These are phyloP conservation scores for Platichthys stellatus DNA, from an alignment of 2,113 vertebrate species.

Conservation along the genomic window DNA sequence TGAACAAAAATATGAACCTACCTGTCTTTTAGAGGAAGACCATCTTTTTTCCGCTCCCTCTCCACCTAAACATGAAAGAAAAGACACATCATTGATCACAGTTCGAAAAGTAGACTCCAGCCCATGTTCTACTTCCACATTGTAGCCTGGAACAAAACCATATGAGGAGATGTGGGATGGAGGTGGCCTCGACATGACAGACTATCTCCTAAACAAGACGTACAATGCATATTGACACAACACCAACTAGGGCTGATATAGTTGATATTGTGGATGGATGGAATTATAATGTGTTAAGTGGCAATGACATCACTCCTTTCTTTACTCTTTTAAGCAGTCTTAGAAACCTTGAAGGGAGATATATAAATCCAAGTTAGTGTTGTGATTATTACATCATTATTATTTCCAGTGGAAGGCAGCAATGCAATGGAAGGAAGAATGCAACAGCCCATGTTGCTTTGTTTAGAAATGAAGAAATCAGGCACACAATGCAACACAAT, in stretches of 20 bases:
- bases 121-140: neutral
- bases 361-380: too few species aligned
- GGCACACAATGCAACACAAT: neutral
- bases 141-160: neutral
- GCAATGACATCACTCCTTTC: too few species aligned
- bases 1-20: conserved; percentile 66
- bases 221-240: too few species aligned
- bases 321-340: too few species aligned
- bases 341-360: too few species aligned
- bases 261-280: too few species aligned
- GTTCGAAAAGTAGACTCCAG: neutral
- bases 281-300: too few species aligned
- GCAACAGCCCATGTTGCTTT: neutral
- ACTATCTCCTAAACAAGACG: too few species aligned
- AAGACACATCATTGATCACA: neutral
- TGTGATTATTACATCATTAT: too few species aligned
- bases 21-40: conserved; percentile 89
- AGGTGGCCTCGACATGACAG: neutral
- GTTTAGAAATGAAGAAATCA: neutral
- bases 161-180: neutral
- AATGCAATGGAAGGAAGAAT: neutral
- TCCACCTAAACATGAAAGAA: conserved; percentile 84
- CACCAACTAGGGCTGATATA: too few species aligned
- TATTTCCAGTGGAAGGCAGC: neutral
- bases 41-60: conserved; percentile 88